A percentile compares a stretch with the other conserved stretches of the same genome.
phyloP scores from a whole-genome alignment of 2,113 vertebrate genomes.

The human (Homo sapiens) region GRCh38 chr4:53773501-53774000 shows the following conservation, averaged over 20 bases:
- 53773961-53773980: no score
- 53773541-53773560: not conserved
- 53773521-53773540: not conserved
- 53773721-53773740: not conserved
- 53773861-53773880: no score
- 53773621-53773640: not conserved
- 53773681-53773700: not conserved
- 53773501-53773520: not conserved
- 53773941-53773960: no score
- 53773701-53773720: not conserved
- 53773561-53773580: not conserved
- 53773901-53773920: no score
- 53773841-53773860: no score
- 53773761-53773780: not conserved
- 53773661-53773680: not conserved
- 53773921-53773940: no score
- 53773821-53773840: no score
- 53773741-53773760: not conserved
- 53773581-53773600: not conserved
- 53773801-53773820: no score
- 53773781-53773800: no score
- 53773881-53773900: no score
- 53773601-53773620: not conserved
- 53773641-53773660: not conserved
- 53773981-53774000: no score